These are phyloP conservation scores for Pelochelys cantorii DNA, from an alignment of 2,797 vertebrate genomes.

Conservation along the genomic window DNA sequence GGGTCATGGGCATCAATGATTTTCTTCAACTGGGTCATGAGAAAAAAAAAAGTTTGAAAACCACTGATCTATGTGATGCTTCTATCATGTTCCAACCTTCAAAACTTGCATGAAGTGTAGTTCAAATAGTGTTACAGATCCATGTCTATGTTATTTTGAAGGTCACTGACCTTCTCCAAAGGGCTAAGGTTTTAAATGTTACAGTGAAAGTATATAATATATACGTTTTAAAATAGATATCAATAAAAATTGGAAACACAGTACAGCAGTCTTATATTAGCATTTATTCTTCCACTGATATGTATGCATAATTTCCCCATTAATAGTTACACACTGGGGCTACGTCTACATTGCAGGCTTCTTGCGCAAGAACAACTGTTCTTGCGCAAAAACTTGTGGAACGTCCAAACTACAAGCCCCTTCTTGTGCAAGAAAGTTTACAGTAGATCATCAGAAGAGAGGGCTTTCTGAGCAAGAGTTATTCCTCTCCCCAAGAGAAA, in stretches of 20 bases:
- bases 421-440: too few relatives aligned
- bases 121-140: neutral
- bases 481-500: too few relatives aligned
- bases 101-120: neutral
- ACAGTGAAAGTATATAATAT: neutral
- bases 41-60: too few relatives aligned
- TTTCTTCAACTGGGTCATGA: too few relatives aligned
- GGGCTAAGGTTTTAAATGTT: neutral
- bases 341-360: too few relatives aligned
- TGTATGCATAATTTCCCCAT: neutral
- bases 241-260: slow-evolving; percentile 13
- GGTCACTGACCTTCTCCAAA: neutral
- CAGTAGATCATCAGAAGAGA: too few relatives aligned
- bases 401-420: too few relatives aligned
- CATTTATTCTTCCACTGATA: neutral
- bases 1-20: too few relatives aligned
- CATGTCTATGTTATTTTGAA: neutral
- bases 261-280: neutral
- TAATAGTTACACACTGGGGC: neutral
- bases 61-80: neutral
- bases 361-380: too few relatives aligned
- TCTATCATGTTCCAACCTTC: neutral
- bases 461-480: too few relatives aligned
- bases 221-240: neutral
- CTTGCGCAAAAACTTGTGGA: too few relatives aligned